phyloP scores from a whole-genome alignment of 2,797 vertebrate genomes.

The Sebastolobus altivelis region DNA sequence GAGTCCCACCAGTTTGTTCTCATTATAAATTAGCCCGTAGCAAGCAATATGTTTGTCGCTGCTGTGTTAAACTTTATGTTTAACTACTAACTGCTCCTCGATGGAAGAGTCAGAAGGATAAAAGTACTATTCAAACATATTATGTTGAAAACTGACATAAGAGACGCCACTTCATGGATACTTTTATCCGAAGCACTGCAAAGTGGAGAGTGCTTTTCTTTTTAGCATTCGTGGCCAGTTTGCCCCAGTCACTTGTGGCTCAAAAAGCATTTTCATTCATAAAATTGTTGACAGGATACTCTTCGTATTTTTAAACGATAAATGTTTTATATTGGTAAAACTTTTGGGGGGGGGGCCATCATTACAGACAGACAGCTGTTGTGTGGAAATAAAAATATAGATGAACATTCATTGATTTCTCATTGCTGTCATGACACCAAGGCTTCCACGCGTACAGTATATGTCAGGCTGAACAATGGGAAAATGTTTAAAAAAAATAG shows the following conservation, averaged over 20 bases:
- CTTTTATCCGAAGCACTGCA: background rate
- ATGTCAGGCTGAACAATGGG: constrained; percentile 6
- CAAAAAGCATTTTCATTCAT: no score
- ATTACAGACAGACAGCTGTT: constrained; percentile 11
- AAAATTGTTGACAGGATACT: no score
- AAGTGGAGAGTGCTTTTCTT: background rate
- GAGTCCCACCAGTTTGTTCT: constrained; percentile 20
- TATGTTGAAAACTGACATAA: background rate
- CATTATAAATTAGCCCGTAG: constrained; percentile 39
- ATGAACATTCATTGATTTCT: constrained; percentile 15
- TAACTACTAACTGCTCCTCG: background rate
- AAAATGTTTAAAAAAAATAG: background rate
- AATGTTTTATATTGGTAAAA: background rate
- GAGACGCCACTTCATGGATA: background rate
- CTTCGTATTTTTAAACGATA: background rate
- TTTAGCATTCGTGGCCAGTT: background rate
- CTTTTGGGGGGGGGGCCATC: background rate
- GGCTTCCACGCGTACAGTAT: background rate
- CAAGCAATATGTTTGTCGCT: constrained; percentile 20
- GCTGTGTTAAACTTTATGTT: constrained; percentile 6
- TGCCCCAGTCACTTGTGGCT: no score
- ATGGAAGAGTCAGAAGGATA: constrained; percentile 5
- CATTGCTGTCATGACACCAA: background rate
- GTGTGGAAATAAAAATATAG: background rate
- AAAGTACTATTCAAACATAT: constrained; percentile 6